Base-by-base conservation (phyloP, 2,113 vertebrate genomes). In the Ptilonorhynchus violaceus region DNA sequence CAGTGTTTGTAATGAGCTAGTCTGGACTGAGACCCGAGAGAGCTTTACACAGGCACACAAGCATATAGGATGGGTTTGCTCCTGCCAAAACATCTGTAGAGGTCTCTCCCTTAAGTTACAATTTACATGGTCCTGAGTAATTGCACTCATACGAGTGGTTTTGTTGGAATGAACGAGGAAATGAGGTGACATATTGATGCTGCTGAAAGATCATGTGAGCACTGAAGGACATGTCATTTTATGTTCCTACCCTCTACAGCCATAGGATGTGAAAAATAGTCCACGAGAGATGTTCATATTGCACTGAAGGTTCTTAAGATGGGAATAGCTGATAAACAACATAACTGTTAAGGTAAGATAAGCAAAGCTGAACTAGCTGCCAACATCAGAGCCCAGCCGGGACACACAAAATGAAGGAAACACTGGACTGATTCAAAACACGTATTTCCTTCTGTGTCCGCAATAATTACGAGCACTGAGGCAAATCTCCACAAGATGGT, bases 111-210 rank as follows among this genome's bases (percentile, higher is more conserved):
- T 15, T 37, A 25, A 58, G 15, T 21, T 49, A 16, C 31, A 47
- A 24, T 60, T 73, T 19, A 33, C 59, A 24, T 7, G 7, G 7
- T 76, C 47, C 33, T 42, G 13, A 52, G 35, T 30, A 59, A 88
- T 75, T 1, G 1, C 39, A 41, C 19, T 68, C 11, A 5, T 14
- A 23, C 0, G 0, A 21, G 7, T 18, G 15, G 24, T 39, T 79
- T 46, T 64, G 37, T 59, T 60, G 33, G 35, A 59, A 80, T 1
- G 16, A 79, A 22, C 27, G 39, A 90, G 19, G 41, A 90, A 76
- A 82, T 20, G 31, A 73, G 22, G 24, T 31, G 49, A 33, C 21
- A 33, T 21, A 25, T 3, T 31, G 30, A 58, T 46, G 25, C 23
- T 66, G 25, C 28, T 17, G 59, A 62, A 62, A 77, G 42, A 74